A percentile compares a stretch with the other conserved stretches of the same genome.
These are phyloP conservation scores for Lates calcarifer DNA, from an alignment of 2,113 vertebrate species.

Conservation along the genomic window DNA sequence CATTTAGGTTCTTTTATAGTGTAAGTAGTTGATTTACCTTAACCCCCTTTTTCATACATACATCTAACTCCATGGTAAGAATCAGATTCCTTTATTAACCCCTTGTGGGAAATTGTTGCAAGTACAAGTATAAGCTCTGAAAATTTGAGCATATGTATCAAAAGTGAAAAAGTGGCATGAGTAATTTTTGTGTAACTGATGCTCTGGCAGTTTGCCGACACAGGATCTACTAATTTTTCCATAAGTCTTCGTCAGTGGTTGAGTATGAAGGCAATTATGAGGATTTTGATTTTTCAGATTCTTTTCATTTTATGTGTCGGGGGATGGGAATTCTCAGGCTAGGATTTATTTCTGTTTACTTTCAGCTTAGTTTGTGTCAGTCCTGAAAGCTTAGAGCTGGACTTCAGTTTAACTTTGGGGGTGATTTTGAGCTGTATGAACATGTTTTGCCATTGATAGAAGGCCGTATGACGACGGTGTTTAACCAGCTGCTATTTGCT, in stretches of 20 bases:
- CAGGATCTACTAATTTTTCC: not conserved
- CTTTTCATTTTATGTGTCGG: not conserved
- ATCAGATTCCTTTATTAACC: too few species aligned
- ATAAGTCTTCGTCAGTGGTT: not conserved
- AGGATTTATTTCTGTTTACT: not conserved
- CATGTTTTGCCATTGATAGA: not conserved
- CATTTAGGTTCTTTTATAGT: not conserved
- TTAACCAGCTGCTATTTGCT: conserved; percentile 16
- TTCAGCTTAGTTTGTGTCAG: not conserved
- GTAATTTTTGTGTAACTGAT: not conserved
- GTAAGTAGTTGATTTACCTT: not conserved
- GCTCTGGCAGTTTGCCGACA: not conserved
- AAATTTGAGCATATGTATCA: not conserved
- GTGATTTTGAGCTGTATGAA: conserved; percentile 9
- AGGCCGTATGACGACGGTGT: not conserved
- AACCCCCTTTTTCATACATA: not conserved
- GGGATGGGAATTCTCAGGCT: not conserved
- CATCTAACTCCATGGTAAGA: not conserved
- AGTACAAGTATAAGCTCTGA: too few species aligned
- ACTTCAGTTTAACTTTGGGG: not conserved
- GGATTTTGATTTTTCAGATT: not conserved
- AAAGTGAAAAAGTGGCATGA: not conserved
- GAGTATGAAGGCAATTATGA: not conserved
- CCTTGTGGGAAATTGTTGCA: too few species aligned
- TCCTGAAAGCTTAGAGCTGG: not conserved